These are phyloP conservation scores for Odiellus spinosus DNA, from an alignment of 2,888 invertebrate species.

Conservation along the genomic window DNA sequence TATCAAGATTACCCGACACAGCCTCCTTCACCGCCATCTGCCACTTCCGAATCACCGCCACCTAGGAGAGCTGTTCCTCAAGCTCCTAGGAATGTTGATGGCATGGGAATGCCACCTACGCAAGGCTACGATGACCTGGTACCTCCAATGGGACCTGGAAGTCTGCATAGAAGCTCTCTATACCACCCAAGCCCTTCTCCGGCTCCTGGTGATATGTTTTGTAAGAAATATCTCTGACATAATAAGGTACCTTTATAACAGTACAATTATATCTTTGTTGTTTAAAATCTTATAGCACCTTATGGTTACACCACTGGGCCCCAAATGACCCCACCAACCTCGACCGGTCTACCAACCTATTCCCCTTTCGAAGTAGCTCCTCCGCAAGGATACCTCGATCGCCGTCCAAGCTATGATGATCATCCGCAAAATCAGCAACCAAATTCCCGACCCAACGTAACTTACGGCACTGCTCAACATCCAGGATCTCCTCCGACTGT, in stretches of 20 bases:
- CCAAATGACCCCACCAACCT: conserved; percentile 9
- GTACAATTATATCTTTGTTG: too few relatives aligned
- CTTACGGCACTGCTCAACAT: conserved; percentile 16
- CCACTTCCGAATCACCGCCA: conserved; percentile 16
- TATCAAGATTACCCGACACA: conserved; percentile 16
- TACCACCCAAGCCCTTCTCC: conserved; percentile 16
- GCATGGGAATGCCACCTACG: conserved; percentile 29
- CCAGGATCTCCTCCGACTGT: conserved; percentile 12
- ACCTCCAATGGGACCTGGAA: conserved; percentile 18
- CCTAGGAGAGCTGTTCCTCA: conserved; percentile 19
- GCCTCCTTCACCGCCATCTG: conserved; percentile 14
- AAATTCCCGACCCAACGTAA: conserved; percentile 6
- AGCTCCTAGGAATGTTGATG: conserved; percentile 18
- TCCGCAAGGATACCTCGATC: conserved; percentile 21
- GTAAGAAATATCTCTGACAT: conserved; percentile 10
- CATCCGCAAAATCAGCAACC: conserved; percentile 12
- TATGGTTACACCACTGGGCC: conserved; percentile 13
- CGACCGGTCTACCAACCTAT: conserved; percentile 5
- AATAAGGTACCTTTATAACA: too few relatives aligned
- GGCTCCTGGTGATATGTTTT: conserved; percentile 19
- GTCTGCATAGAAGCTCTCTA: conserved; percentile 1
- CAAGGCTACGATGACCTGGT: conserved; percentile 51
- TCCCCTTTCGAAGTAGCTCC: conserved; percentile 14
- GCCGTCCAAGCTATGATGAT: conserved; percentile 20
- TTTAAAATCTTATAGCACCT: too few relatives aligned